These are phyloP conservation scores for Achlya flavicornis DNA, from an alignment of 2,888 invertebrate genomes.

Conservation along the genomic window DNA sequence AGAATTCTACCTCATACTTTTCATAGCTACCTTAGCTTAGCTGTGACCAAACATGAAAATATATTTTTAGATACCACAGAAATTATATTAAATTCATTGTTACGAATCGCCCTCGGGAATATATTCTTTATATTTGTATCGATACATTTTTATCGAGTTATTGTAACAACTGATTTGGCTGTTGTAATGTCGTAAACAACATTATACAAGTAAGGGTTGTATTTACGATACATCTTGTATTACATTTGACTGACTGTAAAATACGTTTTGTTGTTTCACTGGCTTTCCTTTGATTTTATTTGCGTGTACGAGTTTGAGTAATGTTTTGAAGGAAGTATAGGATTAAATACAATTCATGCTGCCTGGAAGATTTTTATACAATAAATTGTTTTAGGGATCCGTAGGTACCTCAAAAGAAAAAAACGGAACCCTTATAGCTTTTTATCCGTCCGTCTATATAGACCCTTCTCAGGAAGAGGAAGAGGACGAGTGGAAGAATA, in stretches of 20 bases:
- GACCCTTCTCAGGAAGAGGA: no score
- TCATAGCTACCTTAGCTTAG: no score
- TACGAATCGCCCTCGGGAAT: background rate
- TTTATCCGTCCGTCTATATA: no score
- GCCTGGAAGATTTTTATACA: no score
- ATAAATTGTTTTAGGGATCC: no score
- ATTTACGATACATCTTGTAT: background rate
- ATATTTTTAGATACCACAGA: background rate
- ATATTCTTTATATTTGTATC: background rate
- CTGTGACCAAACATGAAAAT: no score
- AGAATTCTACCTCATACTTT: no score
- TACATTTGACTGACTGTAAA: background rate
- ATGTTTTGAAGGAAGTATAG: background rate
- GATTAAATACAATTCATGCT: background rate
- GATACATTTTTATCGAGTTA: slow-evolving; percentile 4
- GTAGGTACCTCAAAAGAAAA: no score
- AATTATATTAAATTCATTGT: background rate
- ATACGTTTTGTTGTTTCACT: no score
- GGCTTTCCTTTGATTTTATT: no score
- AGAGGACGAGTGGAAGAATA: no score
- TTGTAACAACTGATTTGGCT: slow-evolving; percentile 10
- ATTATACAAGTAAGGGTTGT: background rate
- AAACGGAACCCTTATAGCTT: no score
- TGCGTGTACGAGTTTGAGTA: background rate
- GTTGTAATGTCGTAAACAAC: slow-evolving; percentile 2